A percentile compares a stretch with the other conserved stretches of the same genome.
phyloP scores from a whole-genome alignment of 2,888 invertebrate species.

The Elegia similella region DNA sequence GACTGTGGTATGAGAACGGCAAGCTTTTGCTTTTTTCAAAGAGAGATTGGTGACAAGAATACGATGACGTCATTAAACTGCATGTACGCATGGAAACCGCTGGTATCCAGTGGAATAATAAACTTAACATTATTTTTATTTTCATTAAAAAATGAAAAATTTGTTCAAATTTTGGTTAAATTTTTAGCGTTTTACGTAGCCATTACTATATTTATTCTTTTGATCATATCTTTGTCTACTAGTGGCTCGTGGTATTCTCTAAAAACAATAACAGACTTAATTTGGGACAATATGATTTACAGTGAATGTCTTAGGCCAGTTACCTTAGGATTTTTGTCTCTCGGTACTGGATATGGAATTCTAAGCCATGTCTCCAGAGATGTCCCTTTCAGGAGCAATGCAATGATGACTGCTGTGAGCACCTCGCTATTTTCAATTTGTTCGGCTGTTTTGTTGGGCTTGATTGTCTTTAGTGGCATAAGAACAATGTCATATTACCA shows the following conservation, averaged over 20 bases:
- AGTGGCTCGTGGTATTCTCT: slow-evolving; percentile 62
- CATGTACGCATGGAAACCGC: slow-evolving; percentile 50
- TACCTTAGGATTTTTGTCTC: slow-evolving; percentile 46
- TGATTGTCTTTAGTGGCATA: slow-evolving; percentile 58
- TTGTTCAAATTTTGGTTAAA: slow-evolving; percentile 47
- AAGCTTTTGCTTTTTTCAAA: slow-evolving; percentile 59
- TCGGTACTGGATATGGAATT: slow-evolving; percentile 61
- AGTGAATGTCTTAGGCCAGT: slow-evolving; percentile 38
- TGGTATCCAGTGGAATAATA: slow-evolving; percentile 38
- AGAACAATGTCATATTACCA: slow-evolving; percentile 69
- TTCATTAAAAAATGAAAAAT: slow-evolving; percentile 52
- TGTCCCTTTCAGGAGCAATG: slow-evolving; percentile 63
- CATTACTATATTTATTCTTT: slow-evolving; percentile 46
- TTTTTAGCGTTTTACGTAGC: slow-evolving; percentile 43
- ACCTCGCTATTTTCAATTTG: slow-evolving; percentile 48
- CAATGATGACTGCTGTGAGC: slow-evolving; percentile 63
- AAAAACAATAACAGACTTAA: slow-evolving; percentile 38
- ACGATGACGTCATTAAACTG: slow-evolving; percentile 39
- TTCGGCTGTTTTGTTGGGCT: slow-evolving; percentile 42
- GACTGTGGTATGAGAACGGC: slow-evolving; percentile 68
- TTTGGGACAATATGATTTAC: slow-evolving; percentile 41
- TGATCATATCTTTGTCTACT: slow-evolving; percentile 56
- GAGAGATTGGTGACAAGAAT: slow-evolving; percentile 56
- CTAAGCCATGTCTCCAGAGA: slow-evolving; percentile 54
- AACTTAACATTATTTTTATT: slow-evolving; percentile 48